A percentile compares a stretch with the other conserved stretches of the same genome.
phyloP scores from a whole-genome alignment of 2,797 vertebrate genomes.

The Crocidura indochinensis region DNA sequence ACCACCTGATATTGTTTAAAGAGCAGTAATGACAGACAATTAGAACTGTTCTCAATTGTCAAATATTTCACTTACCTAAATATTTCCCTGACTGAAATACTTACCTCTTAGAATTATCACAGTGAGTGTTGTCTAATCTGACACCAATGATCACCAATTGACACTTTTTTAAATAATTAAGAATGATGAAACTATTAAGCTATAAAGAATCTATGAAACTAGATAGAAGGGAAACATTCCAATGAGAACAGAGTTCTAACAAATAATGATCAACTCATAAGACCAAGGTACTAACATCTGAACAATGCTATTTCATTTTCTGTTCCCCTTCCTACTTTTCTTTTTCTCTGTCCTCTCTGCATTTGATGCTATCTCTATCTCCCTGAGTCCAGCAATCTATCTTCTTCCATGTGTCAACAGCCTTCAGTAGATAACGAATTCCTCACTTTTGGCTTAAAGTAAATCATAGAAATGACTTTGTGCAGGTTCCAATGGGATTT shows the following conservation, averaged over 20 bases:
- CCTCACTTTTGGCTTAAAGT: slow-evolving; percentile 31
- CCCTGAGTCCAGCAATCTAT: slow-evolving; percentile 6
- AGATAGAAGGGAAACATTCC: background rate
- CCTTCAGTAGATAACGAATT: slow-evolving; percentile 61
- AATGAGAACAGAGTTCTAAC: background rate
- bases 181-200: background rate
- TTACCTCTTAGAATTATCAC: background rate
- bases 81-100: background rate
- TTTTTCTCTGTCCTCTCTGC: background rate
- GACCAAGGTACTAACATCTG: too few species aligned
- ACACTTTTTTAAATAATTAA: background rate
- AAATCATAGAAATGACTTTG: slow-evolving; percentile 41
- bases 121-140: background rate
- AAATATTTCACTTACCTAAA: background rate
- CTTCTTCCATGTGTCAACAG: slow-evolving; percentile 54
- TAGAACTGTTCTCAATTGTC: background rate
- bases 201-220: background rate
- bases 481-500: slow-evolving; percentile 16
- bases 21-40: background rate
- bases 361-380: background rate
- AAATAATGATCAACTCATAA: too few species aligned
- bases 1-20: background rate
- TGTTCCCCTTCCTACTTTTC: background rate
- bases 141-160: background rate
- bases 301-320: background rate